Conservation (phyloP, 2,888 invertebrate genomes). For the Hyposoter dolosus region DNA sequence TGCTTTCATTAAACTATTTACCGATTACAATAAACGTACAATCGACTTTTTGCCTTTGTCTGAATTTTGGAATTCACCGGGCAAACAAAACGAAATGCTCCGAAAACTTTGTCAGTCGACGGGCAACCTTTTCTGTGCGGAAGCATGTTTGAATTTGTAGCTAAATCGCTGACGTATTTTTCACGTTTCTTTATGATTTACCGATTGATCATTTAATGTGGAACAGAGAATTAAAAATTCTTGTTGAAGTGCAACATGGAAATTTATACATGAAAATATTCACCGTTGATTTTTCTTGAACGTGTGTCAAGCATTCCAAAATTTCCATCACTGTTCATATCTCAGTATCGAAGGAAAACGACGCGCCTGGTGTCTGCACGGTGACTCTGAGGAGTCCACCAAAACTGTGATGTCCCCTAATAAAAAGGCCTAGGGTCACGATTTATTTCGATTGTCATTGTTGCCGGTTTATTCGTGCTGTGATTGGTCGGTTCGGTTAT, state of each 20-base stretch:
- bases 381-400: too few species aligned
- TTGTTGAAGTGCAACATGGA: background rate
- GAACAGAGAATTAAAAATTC: background rate
- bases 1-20: slow-evolving; percentile 21
- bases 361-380: too few species aligned
- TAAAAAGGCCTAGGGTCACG: too few species aligned
- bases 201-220: background rate
- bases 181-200: background rate
- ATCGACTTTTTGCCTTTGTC: slow-evolving; percentile 9
- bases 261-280: background rate
- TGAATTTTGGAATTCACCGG: background rate
- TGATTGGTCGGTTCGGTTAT: too few species aligned
- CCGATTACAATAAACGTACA: slow-evolving; percentile 40
- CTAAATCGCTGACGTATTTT: background rate
- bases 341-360: too few species aligned
- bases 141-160: background rate
- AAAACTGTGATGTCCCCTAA: background rate
- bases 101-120: background rate
- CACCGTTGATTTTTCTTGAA: background rate
- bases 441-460: too few species aligned
- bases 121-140: background rate
- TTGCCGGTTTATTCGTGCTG: too few species aligned
- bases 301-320: background rate
- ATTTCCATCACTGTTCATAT: too few species aligned
- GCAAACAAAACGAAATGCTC: background rate